phyloP scores from a whole-genome alignment of 2,888 invertebrate species.

The Euspilapteryx auroguttella region DNA sequence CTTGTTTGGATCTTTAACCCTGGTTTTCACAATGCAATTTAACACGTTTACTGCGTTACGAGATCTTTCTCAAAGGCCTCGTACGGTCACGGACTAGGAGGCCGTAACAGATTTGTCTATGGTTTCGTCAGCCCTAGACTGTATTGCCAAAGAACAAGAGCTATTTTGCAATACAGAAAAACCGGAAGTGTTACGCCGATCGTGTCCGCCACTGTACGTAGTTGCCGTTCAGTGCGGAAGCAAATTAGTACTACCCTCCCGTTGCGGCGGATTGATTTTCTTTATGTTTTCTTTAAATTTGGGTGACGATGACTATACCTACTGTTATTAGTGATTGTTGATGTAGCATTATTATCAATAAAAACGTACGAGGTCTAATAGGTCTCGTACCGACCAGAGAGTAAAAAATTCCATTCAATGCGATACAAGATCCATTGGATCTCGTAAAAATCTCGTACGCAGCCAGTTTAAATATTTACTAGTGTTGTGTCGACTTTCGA shows the following conservation, averaged over 20 bases:
- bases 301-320: constrained; percentile 3
- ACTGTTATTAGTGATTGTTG: constrained; percentile 2
- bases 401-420: constrained; percentile 5
- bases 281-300: constrained; percentile 4
- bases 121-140: too few relatives aligned
- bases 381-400: constrained; percentile 5
- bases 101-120: too few relatives aligned
- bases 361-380: constrained; percentile 4
- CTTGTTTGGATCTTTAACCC: too few relatives aligned
- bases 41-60: constrained; percentile 1
- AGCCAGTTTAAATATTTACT: constrained; percentile 2
- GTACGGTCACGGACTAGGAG: too few relatives aligned
- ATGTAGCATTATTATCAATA: constrained; percentile 4
- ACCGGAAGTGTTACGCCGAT: too few relatives aligned
- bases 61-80: constrained; percentile 4
- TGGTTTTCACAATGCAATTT: too few relatives aligned
- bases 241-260: constrained; percentile 5
- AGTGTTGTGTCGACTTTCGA: constrained; percentile 6
- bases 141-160: too few relatives aligned
- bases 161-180: too few relatives aligned
- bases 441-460: constrained; percentile 5
- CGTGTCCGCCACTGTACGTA: too few relatives aligned
- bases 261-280: constrained; percentile 5
- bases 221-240: constrained; percentile 3
- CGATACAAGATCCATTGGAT: constrained; percentile 4